Base-by-base conservation (phyloP, 2,888 invertebrate genomes). In the Megaustenia siamemsis region DNA sequence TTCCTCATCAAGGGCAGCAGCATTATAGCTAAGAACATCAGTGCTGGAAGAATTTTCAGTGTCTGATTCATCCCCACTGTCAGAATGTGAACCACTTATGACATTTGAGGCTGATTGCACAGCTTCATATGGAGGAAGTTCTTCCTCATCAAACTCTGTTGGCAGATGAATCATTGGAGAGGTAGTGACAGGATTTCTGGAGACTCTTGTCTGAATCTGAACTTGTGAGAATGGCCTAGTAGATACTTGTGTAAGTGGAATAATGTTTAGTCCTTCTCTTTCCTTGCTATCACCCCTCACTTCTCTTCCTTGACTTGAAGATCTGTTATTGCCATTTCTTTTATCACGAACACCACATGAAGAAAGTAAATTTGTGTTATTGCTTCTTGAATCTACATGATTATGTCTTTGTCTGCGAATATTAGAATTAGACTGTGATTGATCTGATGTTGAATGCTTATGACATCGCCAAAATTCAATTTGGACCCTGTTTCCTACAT, bases 51-150 rank as follows among this genome's bases (percentile, higher is more conserved):
- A 82, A 40, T 85, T 85, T 49, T 84, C 85, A 0, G 83, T 82
- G 40, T 86, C 86, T n/a, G 86, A 81, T 60, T 87, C 87, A 82
- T 86, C 79, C n/a, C 82, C 84, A 73, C 82, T 84, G 68, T 84
- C 82, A 18, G 68, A 71, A 32, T 45, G 69, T 49, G 60, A 66
- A 35, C 76, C 66, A 45, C 71, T 21, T 40, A 79, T 28, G 32
- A 35, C 69, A 63, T 73, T 76, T 53, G 68, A 12, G n/a, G 71
- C 35, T 68, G 76, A 21, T 53, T 77, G 77, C 21, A 79, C 45
- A 15, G 76, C 88, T 82, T 90, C 90, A 86, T 92, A 92, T 1
- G 92, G 90, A 21, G 92, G 92, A 21, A 91, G 83, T 66, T 90
- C 89, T 40, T 92, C 92, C 84, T 91, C 92, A 79, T 91, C 89